These are phyloP conservation scores for Torymus auratus DNA, from an alignment of 2,888 invertebrate genomes.

Conservation along the genomic window DNA sequence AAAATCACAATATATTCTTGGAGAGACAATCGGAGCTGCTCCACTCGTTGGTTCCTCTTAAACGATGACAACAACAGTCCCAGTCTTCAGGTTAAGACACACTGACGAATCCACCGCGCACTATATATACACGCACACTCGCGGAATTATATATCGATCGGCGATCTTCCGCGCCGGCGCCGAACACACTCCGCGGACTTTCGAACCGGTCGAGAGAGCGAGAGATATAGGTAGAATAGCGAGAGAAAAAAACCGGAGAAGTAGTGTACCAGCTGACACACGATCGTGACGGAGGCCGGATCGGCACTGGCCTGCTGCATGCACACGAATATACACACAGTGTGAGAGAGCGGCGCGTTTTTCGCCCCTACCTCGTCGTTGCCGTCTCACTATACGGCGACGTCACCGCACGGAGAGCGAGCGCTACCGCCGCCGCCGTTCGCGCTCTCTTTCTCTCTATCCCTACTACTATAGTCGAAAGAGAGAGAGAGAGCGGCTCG, in stretches of 20 bases:
- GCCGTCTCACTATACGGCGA: neutral
- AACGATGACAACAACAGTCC: too few relatives aligned
- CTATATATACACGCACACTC: slow-evolving; percentile 16
- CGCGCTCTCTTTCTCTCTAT: neutral
- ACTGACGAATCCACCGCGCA: too few relatives aligned
- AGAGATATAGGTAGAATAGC: too few relatives aligned
- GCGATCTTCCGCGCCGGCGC: slow-evolving; percentile 49
- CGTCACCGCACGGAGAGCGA: slow-evolving; percentile 23
- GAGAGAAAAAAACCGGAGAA: slow-evolving; percentile 10
- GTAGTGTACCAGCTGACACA: slow-evolving; percentile 67
- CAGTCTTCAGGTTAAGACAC: too few relatives aligned
- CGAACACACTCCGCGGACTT: slow-evolving; percentile 44
- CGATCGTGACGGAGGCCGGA: slow-evolving; percentile 75
- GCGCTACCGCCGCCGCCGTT: neutral
- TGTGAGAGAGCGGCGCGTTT: slow-evolving; percentile 30
- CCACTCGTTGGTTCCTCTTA: too few relatives aligned
- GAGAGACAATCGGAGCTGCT: too few relatives aligned
- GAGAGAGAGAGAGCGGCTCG: too few relatives aligned
- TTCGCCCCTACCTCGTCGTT: slow-evolving; percentile 37
- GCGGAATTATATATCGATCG: slow-evolving; percentile 22
- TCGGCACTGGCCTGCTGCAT: slow-evolving; percentile 69
- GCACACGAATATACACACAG: neutral
- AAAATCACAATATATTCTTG: too few relatives aligned
- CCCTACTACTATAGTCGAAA: neutral
- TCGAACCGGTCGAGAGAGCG: slow-evolving; percentile 64